Conservation (phyloP, 2,888 invertebrate genomes). For the Micoletzkya japonica region DNA sequence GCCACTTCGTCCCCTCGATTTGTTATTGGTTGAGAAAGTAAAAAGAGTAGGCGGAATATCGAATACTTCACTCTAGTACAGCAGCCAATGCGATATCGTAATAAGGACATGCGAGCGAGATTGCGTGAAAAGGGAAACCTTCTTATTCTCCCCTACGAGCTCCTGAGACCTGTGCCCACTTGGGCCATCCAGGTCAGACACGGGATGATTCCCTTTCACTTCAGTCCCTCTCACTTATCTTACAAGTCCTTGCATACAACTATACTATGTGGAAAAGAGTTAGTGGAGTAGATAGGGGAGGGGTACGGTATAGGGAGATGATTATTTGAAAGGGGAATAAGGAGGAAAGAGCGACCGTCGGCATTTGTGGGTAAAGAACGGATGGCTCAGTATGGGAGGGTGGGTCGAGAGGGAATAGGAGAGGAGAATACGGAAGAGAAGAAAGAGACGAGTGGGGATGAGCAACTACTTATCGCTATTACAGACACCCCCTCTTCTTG, state of each 20-base stretch:
- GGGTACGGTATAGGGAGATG: not conserved
- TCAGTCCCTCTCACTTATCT: slow-evolving; percentile 3
- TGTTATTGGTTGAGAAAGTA: too few species aligned
- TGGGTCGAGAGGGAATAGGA: slow-evolving; percentile 14
- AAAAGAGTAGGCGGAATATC: too few species aligned
- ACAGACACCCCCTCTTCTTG: too few species aligned
- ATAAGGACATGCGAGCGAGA: not conserved
- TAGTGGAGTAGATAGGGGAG: not conserved
- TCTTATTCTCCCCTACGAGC: slow-evolving; percentile 3
- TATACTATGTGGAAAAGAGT: not conserved
- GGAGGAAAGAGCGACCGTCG: not conserved
- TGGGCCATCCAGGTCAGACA: slow-evolving; percentile 17
- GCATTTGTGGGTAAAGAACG: not conserved
- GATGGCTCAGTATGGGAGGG: not conserved
- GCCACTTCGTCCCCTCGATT: too few species aligned
- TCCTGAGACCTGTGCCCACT: not conserved
- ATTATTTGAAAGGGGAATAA: not conserved
- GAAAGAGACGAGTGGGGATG: not conserved
- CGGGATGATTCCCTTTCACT: not conserved
- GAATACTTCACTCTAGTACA: too few species aligned
- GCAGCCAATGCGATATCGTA: too few species aligned
- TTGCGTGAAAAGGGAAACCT: slow-evolving; percentile 20
- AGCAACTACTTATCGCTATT: too few species aligned
- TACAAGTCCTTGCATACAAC: slow-evolving; percentile 6
- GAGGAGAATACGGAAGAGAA: not conserved